phyloP scores from a whole-genome alignment of 2,888 invertebrate species.

The Noctua comes region DNA sequence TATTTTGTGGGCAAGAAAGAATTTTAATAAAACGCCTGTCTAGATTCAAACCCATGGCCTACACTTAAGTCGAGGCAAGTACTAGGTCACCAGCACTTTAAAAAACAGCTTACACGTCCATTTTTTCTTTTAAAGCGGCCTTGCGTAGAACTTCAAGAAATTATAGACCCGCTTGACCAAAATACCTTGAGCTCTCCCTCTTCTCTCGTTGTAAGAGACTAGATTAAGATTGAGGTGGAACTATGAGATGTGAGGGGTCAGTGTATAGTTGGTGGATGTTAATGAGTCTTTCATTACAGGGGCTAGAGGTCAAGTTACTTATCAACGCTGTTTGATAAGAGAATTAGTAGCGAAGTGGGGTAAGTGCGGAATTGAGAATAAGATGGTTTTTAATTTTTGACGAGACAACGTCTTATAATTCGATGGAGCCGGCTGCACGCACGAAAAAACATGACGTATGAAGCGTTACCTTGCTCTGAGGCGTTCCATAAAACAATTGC shows the following conservation, averaged over 20 bases:
- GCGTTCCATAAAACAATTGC: no score
- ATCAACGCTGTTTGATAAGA: constrained; percentile 80
- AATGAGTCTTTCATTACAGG: constrained; percentile 78
- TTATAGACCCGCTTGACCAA: constrained; percentile 29
- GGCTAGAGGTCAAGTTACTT: constrained; percentile 79
- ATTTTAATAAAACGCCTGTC: no score
- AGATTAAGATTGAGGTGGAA: neutral
- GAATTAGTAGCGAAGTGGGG: constrained; percentile 48
- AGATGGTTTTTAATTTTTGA: no score
- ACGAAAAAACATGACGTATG: no score
- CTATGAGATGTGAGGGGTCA: constrained; percentile 60
- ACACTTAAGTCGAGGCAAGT: no score
- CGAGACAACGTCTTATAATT: no score
- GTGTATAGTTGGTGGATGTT: constrained; percentile 65
- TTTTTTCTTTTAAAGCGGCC: constrained; percentile 24
- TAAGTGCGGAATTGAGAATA: constrained; percentile 62
- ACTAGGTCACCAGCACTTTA: neutral
- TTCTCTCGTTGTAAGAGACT: constrained; percentile 1
- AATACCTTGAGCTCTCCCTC: constrained; percentile 27
- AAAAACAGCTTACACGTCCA: neutral
- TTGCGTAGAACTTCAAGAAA: constrained; percentile 56
- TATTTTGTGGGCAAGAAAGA: no score
- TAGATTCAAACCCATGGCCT: no score
- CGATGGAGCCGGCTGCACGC: no score
- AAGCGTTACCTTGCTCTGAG: no score